Evolutionary conservation across 2,113 vertebrate genomes (phyloP).

Genomic region (Istiophorus platypterus): DNA sequence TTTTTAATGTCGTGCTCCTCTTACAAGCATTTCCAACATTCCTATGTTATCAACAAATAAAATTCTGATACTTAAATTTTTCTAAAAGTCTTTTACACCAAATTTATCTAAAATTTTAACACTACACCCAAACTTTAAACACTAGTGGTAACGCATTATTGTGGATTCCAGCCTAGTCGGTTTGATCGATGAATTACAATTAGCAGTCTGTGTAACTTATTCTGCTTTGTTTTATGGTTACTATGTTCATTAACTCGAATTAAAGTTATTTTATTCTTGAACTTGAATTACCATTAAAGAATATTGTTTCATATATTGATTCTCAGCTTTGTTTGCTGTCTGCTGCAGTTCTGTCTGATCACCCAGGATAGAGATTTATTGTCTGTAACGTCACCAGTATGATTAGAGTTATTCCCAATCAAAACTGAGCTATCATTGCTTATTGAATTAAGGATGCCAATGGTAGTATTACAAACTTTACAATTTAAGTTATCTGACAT

Average conservation of each 20-base stretch:
- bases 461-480: not conserved
- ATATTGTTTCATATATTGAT: conserved; percentile 23
- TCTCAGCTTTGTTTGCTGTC: conserved; percentile 23
- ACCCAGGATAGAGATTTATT: conserved; percentile 2
- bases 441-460: not conserved
- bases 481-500: conserved; percentile 24
- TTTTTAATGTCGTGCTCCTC: not conserved
- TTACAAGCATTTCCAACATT: not conserved
- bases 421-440: not conserved
- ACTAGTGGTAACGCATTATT: not conserved
- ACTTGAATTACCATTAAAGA: not conserved
- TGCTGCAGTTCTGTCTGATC: conserved; percentile 11
- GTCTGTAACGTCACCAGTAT: not conserved
- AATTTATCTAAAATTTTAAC: not conserved
- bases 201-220: not conserved
- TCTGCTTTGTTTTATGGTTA: not conserved
- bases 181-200: not conserved
- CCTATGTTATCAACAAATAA: conserved; percentile 4
- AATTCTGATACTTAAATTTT: not conserved
- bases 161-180: not conserved
- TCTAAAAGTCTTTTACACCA: not conserved
- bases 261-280: not conserved
- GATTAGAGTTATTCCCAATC: not conserved
- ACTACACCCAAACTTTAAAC: not conserved
- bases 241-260: not conserved